Conservation (phyloP, 2,113 vertebrate genomes). For the Nestor notabilis region DNA sequence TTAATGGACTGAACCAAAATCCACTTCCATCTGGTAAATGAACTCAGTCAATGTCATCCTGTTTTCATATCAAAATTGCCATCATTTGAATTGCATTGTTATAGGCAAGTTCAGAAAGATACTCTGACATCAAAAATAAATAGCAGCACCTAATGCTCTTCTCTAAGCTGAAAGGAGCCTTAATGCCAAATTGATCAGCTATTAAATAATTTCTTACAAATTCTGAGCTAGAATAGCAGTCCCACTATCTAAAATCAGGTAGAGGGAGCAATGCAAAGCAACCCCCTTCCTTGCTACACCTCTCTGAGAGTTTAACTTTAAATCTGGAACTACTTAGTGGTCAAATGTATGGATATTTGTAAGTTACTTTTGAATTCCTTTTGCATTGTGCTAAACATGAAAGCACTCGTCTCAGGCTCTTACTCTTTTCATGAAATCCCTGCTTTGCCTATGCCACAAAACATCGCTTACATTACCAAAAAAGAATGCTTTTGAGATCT, state of each 20-base stretch:
- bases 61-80: neutral
- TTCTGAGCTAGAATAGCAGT: neutral
- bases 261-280: neutral
- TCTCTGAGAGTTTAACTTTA: neutral
- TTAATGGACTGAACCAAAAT: neutral
- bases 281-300: accelerated
- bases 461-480: neutral
- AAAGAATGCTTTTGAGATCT: neutral
- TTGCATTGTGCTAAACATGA: neutral
- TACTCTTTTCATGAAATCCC: neutral
- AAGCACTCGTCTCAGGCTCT: neutral
- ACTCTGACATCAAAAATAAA: neutral
- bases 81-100: neutral
- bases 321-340: neutral
- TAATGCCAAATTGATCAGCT: neutral
- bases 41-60: neutral
- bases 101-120: neutral
- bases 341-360: neutral
- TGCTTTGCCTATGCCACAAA: neutral
- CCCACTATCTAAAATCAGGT: neutral
- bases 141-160: neutral
- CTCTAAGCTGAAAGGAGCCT: neutral
- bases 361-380: neutral
- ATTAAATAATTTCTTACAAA: neutral
- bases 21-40: neutral